Base-by-base conservation (phyloP, 2,113 vertebrate species). In the Eupsittula cactorum region DNA sequence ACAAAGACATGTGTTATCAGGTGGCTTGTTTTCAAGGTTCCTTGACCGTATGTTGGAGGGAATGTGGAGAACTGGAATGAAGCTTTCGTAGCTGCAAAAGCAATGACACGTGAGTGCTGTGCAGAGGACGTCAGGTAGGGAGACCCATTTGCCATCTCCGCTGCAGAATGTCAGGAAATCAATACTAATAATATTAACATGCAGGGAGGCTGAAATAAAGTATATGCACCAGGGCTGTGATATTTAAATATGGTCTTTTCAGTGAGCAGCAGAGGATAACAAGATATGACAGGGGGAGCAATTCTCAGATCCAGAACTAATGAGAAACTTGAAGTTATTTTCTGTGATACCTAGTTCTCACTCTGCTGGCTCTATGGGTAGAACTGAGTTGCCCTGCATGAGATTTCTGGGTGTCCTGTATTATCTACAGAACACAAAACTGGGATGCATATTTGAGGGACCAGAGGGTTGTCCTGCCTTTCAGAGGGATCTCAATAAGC, bases 241-340 rank as follows among this genome's bases (percentile, higher is more conserved):
- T 90, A 94, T 88, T 87, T 95, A 92, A 94, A 86, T 87, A 74
- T 31, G 64, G 44, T 83, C 29, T 93, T 95, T 78, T 65, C 76
- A 70, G 52, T 55, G 86, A 83, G 76, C 60, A 64, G 50, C 35
- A 52, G 39, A 94, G 47, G 27, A 73, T 90, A 92, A 95, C 3
- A 1, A 62, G 28, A 44, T 67, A 39, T 31, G 77, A 90, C 42
- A 75, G 57, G 44, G 23, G 88, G 46, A 79, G 13, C 18, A 50
- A 31, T n/a, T 92, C 70, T 91, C 57, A 64, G 47, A 88, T 63
- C 46, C 60, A 78, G 73, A 91, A 81, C 63, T 90, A 93, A 92
- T 83, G 62, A 93, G 55, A 52, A 86, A 63, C 64, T 88, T 68
- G 47, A 94, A 95, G 62, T 84, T 94, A 78, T 83, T 63, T 87